These are phyloP conservation scores for Cryptophagus acutangulus DNA, from an alignment of 2,888 invertebrate genomes.

Conservation along the genomic window DNA sequence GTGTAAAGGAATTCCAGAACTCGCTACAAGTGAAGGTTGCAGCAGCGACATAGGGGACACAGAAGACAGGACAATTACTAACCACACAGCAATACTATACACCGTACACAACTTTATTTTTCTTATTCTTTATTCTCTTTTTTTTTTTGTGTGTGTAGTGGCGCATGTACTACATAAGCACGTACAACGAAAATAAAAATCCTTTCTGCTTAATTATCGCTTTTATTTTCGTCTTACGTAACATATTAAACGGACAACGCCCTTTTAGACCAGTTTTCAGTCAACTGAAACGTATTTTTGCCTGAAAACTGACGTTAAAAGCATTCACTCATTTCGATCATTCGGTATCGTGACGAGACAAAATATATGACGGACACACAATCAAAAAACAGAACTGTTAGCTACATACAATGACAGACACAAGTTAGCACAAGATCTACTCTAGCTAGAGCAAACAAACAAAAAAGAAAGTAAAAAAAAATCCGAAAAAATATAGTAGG, in stretches of 20 bases:
- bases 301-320: not conserved
- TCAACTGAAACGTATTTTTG: not conserved
- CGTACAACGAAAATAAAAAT: constrained; percentile 24
- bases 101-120: constrained; percentile 10
- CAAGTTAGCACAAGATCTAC: constrained; percentile 47
- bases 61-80: constrained; percentile 54
- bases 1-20: constrained; percentile 98
- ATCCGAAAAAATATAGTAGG: no score
- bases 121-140: constrained; percentile 5
- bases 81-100: constrained; percentile 47
- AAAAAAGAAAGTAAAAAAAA: constrained; percentile 23
- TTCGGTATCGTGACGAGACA: constrained; percentile 42
- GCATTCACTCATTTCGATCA: constrained; percentile 30
- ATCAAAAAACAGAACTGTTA: constrained; percentile 40
- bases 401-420: constrained; percentile 52
- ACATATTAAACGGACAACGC: constrained; percentile 32
- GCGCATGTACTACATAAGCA: constrained; percentile 42
- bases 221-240: constrained; percentile 25
- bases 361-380: constrained; percentile 44
- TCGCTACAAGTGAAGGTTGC: constrained; percentile 68
- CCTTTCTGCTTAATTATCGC: no score
- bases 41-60: constrained; percentile 71
- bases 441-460: constrained; percentile 39
- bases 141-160: constrained; percentile 2
- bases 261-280: constrained; percentile 14